A percentile compares a stretch with the other conserved stretches of the same genome.
Evolutionary conservation across 2,888 invertebrate species (phyloP).

Genomic region (Tineola bisselliella): DNA sequence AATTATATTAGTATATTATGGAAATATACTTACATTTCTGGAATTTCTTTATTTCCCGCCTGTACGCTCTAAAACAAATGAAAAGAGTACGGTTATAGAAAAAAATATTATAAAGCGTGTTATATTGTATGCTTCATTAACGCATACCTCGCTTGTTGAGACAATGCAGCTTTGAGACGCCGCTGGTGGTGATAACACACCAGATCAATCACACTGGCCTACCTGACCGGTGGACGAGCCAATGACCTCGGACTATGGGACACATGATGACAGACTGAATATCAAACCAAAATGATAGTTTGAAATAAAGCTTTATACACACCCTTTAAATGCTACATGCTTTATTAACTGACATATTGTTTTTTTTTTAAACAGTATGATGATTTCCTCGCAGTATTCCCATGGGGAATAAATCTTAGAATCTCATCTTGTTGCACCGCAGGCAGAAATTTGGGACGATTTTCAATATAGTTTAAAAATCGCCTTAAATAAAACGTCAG

Average conservation of each 20-base stretch:
- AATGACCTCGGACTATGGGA: conserved; percentile 35
- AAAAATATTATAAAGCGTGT: background rate
- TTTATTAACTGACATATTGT: too few species aligned
- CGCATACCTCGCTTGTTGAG: conserved; percentile 40
- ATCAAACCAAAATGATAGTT: background rate
- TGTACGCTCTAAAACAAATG: conserved; percentile 53
- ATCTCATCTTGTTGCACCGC: conserved; percentile 49
- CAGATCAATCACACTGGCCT: conserved; percentile 60
- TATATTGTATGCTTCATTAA: conserved; percentile 29
- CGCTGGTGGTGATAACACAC: conserved; percentile 59
- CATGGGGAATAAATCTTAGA: conserved; percentile 45
- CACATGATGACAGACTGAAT: background rate
- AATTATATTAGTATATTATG: background rate
- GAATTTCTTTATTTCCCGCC: conserved; percentile 26
- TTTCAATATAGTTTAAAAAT: conserved; percentile 56
- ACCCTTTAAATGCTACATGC: too few species aligned
- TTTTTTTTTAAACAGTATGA: too few species aligned
- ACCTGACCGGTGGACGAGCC: conserved; percentile 50
- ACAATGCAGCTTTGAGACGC: conserved; percentile 63
- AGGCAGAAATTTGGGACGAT: conserved; percentile 45
- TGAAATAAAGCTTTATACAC: too few species aligned
- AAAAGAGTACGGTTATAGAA: conserved; percentile 20
- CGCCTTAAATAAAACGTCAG: conserved; percentile 58
- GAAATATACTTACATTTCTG: conserved; percentile 40
- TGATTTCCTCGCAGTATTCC: background rate